Base-by-base conservation (phyloP, 2,113 vertebrate genomes). In the Terrapene triunguis region DNA sequence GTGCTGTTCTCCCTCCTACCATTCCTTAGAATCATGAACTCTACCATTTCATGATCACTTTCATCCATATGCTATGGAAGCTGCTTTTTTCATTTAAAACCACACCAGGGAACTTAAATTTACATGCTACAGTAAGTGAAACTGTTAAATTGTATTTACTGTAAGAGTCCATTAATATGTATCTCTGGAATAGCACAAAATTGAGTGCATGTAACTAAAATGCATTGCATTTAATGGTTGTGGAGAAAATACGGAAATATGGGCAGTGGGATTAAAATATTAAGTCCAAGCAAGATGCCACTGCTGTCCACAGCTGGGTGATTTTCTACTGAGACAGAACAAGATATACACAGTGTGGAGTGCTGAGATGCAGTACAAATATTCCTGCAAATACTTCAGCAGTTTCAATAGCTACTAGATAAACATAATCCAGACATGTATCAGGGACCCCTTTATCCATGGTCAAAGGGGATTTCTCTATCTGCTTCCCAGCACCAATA, bases 71-170 rank as follows among this genome's bases (percentile, higher is more conserved):
- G 90, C 94, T 85, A 85, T 0, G 3, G 69, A 59, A 95, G 96
- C 91, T 96, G 93, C 27, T 74, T 95, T 94, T 94, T 72, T 80
- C 62, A 17, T 42, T 90, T 81, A 44, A 87, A 96, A 59, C 85
- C 44, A 47, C 80, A 92, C 10, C 47, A 69, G 78, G 76, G 85
- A 96, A 62, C 42, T 95, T 91, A 42, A 83, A 94, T 94, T 91
- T 97, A 92, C 85, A 93, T 81, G 65, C 54, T 35, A 16, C 91
- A 96, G 35, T 85, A 97, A 95, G 95, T 50, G 55, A 96, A 96
- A 96, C 48, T 79, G 85, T 90, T 94, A 90, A 79, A 84, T 93
- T 94, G 21, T 76, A 84, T 91, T 94, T 94, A 57, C 95, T 96
- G 90, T 85, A 97, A 92, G 80, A 97, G 76, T 80, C 79, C 51